Evolutionary conservation across 64 coral and sea anemone species (phyloP).

Genomic region (Actinia equina): DNA sequence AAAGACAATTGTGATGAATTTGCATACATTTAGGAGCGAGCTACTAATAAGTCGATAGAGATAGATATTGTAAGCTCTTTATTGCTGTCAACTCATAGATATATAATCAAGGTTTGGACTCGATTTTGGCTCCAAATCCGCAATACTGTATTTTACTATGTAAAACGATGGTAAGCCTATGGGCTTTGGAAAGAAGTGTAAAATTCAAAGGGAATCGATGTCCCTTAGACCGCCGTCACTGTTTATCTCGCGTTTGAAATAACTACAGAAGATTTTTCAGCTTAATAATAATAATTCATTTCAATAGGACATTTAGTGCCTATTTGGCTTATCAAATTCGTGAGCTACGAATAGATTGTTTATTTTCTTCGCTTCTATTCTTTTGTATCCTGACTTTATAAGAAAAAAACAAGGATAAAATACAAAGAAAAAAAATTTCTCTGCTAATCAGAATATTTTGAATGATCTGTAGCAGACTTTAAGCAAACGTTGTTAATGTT

Average conservation of each 20-base stretch:
- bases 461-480: neutral
- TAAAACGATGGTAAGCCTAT: constrained; percentile 61
- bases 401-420: neutral
- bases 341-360: neutral
- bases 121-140: constrained; percentile 29
- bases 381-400: neutral
- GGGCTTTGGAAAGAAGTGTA: constrained; percentile 21
- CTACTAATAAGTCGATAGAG: neutral
- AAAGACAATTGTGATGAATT: constrained; percentile 14
- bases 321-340: neutral
- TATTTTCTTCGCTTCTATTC: neutral
- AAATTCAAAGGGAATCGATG: neutral
- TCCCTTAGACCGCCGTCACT: neutral
- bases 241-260: neutral
- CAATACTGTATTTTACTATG: constrained; percentile 60
- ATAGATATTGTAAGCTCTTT: neutral
- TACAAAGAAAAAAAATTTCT: neutral
- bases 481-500: neutral
- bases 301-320: neutral
- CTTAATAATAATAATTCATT: neutral
- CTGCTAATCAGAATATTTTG: neutral
- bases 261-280: neutral
- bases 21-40: constrained; percentile 10
- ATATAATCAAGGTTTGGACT: neutral
- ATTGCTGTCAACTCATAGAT: neutral